These are phyloP conservation scores for Alloplasta piceator DNA, from an alignment of 2,888 invertebrate species.

Conservation along the genomic window DNA sequence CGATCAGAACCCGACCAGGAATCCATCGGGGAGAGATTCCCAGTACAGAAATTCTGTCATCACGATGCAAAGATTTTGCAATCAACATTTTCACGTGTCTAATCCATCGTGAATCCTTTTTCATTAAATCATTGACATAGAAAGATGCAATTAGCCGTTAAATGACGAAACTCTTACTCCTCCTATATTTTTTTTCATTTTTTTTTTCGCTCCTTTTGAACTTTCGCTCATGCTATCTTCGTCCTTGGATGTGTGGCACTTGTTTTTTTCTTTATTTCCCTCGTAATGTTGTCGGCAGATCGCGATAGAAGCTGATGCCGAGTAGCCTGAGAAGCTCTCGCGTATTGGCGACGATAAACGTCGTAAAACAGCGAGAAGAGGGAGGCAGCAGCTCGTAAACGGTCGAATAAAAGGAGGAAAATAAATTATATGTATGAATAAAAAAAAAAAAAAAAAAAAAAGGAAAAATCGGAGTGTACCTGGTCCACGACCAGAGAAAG, in stretches of 20 bases:
- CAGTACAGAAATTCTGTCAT: conserved; percentile 6
- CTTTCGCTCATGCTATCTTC: conserved; percentile 21
- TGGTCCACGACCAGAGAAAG: conserved; percentile 68
- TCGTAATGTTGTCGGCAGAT: conserved; percentile 49
- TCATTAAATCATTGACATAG: neutral
- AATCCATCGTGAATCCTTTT: neutral
- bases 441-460: conserved; percentile 40
- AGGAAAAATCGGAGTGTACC: conserved; percentile 51
- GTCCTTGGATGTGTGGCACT: conserved; percentile 52
- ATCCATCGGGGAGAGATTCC: conserved; percentile 26
- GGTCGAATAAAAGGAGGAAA: conserved; percentile 73
- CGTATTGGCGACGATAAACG: conserved; percentile 74
- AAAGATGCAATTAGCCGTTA: conserved; percentile 18
- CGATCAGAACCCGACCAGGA: conserved; percentile 7
- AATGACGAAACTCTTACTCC: conserved; percentile 18
- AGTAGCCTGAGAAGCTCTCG: conserved; percentile 50
- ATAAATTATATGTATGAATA: conserved; percentile 64
- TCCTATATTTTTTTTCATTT: conserved; percentile 3
- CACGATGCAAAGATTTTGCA: neutral
- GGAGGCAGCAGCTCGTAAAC: conserved; percentile 74
- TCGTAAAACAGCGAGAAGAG: conserved; percentile 79
- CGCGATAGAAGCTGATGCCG: conserved; percentile 58
- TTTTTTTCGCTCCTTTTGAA: conserved; percentile 31
- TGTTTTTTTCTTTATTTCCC: conserved; percentile 42
- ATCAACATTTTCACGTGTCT: neutral